Evolutionary conservation across 1,140 invertebrate genomes (phyloP).

Genomic region (Nebria ingens): DNA sequence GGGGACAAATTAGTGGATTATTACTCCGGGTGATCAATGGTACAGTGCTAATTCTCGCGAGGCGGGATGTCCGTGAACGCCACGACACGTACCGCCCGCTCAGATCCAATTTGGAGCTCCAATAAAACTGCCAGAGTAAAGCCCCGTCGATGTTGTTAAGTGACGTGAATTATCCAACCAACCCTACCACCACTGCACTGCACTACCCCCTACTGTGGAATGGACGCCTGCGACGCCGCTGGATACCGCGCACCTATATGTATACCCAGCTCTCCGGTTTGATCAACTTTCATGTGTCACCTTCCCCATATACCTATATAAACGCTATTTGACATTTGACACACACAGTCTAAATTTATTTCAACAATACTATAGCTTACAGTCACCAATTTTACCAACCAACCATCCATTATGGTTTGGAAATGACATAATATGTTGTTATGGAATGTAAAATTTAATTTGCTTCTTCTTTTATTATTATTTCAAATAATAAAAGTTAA

Average conservation of each 20-base stretch:
- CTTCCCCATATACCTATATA: no score
- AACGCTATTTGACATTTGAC: not conserved
- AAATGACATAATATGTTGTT: no score
- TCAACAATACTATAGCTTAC: no score
- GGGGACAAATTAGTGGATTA: conserved; percentile 33
- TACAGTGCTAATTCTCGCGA: conserved; percentile 28
- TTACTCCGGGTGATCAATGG: conserved; percentile 31
- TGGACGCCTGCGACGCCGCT: no score
- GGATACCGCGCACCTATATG: not conserved
- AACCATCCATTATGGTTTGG: no score
- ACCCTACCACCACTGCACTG: not conserved
- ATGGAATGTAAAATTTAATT: no score
- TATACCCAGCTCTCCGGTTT: no score
- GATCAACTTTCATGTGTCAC: not conserved
- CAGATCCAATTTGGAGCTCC: conserved; percentile 33
- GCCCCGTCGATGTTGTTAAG: conserved; percentile 33
- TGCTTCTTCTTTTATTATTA: no score
- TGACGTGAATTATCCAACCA: conserved; percentile 33
- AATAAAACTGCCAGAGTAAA: conserved; percentile 35
- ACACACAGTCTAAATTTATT: no score
- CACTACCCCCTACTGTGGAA: not conserved
- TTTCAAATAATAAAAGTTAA: not conserved
- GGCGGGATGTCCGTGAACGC: not conserved
- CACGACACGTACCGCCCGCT: conserved; percentile 23
- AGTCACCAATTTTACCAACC: no score